Evolutionary conservation across 2,113 vertebrate genomes (phyloP), one percentile per base, ranked within the genome.

Genomic region (Pionites leucogaster): DNA sequence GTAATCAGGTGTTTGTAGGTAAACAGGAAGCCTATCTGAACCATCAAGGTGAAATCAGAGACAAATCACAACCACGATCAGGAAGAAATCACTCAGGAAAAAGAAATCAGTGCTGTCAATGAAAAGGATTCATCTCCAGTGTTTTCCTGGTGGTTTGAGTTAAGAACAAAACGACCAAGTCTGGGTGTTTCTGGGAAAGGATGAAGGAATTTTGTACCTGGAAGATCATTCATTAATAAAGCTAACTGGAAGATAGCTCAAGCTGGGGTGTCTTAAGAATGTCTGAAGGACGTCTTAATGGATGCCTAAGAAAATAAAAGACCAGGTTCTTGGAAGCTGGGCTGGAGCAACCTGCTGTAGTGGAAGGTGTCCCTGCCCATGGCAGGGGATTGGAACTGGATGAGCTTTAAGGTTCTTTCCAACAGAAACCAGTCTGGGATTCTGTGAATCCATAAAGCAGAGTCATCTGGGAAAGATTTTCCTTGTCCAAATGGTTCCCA

Each of bases 401-500:
- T 14, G 33, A 35, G 57, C 22, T 24, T 59, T 59, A 15, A 35
- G 57, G 57, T 59, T 23, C 33, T 9, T 59, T 59, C 13, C 57
- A 59, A 59, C 33, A 1, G 13, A 59, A 59, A 35, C 22, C 57
- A 59, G 13, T 35, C 33, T 59, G 22, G 8, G 55, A 59, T 59
- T 59, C 57, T 23, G 22, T 59, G 57, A 35, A 59, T 35, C 57
- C 57, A 49, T 6, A 31, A 5, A 89, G 57, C 74, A 94, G 77
- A 64, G 67, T 55, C 88, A 89, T 91, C 50, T 94, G 86, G 69
- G 53, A 23, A 18, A 92, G 44, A 52, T 57, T 97, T 95, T 88
- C 69, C 47, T 80, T 71, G 53, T 65, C 63, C 2, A 10, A 72
- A 52, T 44, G 27, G 2, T 82, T 96, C 90, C 93, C 93, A 42